These are phyloP conservation scores for Polyploca ridens DNA, from an alignment of 2,888 invertebrate species.

Conservation along the genomic window DNA sequence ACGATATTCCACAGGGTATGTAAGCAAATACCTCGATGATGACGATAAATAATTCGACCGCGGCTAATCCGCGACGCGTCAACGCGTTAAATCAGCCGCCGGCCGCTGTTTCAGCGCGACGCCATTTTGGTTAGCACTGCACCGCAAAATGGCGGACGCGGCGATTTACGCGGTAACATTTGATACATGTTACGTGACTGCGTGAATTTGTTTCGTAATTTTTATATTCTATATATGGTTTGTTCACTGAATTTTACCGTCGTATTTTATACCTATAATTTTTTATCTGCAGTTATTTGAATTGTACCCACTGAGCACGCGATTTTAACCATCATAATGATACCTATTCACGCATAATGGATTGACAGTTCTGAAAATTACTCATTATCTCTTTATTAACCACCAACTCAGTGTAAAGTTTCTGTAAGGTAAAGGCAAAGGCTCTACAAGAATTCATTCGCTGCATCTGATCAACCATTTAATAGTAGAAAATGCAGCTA, in stretches of 20 bases:
- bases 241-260: neutral
- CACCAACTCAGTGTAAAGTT: too few relatives aligned
- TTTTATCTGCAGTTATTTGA: neutral
- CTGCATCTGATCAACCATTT: too few relatives aligned
- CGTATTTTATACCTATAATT: neutral
- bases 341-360: too few relatives aligned
- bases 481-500: too few relatives aligned
- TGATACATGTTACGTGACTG: neutral
- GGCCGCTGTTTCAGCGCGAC: conserved; percentile 27
- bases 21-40: conserved; percentile 4
- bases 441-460: too few relatives aligned
- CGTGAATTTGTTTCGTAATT: neutral
- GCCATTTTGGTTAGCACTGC: conserved; percentile 57
- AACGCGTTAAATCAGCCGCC: conserved; percentile 38
- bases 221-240: neutral
- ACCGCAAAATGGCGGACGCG: conserved; percentile 63
- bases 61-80: conserved; percentile 28
- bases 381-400: too few relatives aligned
- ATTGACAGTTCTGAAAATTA: too few relatives aligned
- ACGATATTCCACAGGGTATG: neutral
- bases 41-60: conserved; percentile 33
- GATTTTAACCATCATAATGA: too few relatives aligned
- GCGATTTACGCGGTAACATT: conserved; percentile 33
- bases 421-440: too few relatives aligned
- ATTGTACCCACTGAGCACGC: too few relatives aligned